These are phyloP conservation scores for Drosophila melanogaster DNA, from an alignment of 1,140 invertebrate species.

Conservation along the genomic window Release_6_plus_ISO1_MT NT_033777.3:26873501-26874000, in stretches of 20 bases:
- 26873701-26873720: constrained; percentile 63
- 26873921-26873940: constrained; percentile 33
- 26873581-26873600: constrained; percentile 67
- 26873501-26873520: constrained; percentile 62
- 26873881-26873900: constrained; percentile 70
- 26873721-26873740: constrained; percentile 43
- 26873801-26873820: constrained; percentile 39
- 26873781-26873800: constrained; percentile 46
- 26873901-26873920: constrained; percentile 65
- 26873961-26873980: constrained; percentile 57
- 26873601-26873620: constrained; percentile 73
- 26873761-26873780: neutral
- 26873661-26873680: constrained; percentile 83
- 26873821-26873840: constrained; percentile 43
- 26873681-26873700: constrained; percentile 81
- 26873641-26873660: constrained; percentile 57
- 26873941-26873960: constrained; percentile 33
- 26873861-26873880: constrained; percentile 68
- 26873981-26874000: constrained; percentile 61
- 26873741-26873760: constrained; percentile 2
- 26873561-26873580: constrained; percentile 67
- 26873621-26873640: constrained; percentile 65
- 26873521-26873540: constrained; percentile 64
- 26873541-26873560: constrained; percentile 59
- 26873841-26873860: constrained; percentile 53